Evolutionary conservation across 2,113 vertebrate species (phyloP).

Genomic region (Mustela nigripes): DNA sequence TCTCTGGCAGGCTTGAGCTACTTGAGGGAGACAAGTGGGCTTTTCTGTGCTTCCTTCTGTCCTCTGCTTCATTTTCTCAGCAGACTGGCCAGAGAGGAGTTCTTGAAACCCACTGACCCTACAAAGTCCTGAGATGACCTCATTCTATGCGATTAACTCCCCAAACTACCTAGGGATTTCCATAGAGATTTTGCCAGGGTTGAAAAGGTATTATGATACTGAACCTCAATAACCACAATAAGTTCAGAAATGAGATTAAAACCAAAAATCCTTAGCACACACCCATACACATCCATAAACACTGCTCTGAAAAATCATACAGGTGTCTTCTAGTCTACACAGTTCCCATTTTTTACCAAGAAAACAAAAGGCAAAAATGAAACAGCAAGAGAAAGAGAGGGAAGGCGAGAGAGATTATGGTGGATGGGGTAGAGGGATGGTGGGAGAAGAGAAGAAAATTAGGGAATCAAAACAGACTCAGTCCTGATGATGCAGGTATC

Average conservation of each 20-base stretch:
- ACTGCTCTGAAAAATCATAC: not conserved
- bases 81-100: not conserved
- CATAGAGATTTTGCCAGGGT: not conserved
- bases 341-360: not conserved
- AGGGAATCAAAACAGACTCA: not conserved
- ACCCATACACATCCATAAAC: not conserved
- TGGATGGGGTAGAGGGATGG: not conserved
- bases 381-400: not conserved
- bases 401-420: too few species aligned
- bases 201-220: not conserved
- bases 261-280: not conserved
- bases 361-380: not conserved
- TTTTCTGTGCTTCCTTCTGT: not conserved
- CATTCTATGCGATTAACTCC: not conserved
- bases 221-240: not conserved
- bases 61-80: not conserved
- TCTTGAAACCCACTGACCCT: not conserved
- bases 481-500: not conserved
- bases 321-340: not conserved
- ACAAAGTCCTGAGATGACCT: not conserved
- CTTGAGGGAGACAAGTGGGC: not conserved
- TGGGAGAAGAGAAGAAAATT: not conserved
- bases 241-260: slow-evolving; percentile 10
- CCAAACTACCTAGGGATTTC: not conserved
- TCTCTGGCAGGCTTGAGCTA: not conserved